Percentiles rank a stretch among this genome's conserved stretches.
These are phyloP conservation scores for Zaprionus ornatus DNA, from an alignment of 1,140 invertebrate genomes.

Conservation along the genomic window DNA sequence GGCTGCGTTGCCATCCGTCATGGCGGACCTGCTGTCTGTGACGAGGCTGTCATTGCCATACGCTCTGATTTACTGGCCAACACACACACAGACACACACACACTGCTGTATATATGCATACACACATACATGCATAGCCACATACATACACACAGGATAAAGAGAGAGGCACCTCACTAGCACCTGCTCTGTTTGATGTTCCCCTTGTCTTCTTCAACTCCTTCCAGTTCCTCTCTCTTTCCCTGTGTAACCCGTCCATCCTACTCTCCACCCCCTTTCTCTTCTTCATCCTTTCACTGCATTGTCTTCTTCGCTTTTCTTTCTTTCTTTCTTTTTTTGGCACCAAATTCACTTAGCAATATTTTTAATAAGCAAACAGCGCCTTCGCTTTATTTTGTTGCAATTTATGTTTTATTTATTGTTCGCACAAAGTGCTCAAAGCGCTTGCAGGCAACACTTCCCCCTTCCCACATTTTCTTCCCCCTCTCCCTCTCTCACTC, in stretches of 20 bases:
- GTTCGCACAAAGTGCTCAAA: conserved; percentile 60
- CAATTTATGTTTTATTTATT: conserved; percentile 65
- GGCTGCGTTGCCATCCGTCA: conserved; percentile 61
- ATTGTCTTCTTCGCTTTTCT: no score
- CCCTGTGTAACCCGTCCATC: neutral
- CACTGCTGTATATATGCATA: neutral
- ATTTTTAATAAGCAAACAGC: conserved; percentile 62
- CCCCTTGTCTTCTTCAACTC: neutral
- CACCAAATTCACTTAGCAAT: conserved; percentile 57
- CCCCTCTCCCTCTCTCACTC: neutral
- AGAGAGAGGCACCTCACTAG: neutral
- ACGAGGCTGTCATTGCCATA: conserved; percentile 76
- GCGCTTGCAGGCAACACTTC: conserved; percentile 44
- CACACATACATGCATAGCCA: neutral
- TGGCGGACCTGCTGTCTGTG: conserved; percentile 69
- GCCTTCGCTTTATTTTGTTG: conserved; percentile 36
- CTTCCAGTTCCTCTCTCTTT: neutral
- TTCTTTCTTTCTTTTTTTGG: conserved; percentile 3
- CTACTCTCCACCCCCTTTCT: neutral
- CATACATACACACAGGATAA: conserved; percentile 6
- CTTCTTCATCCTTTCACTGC: neutral
- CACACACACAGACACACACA: conserved; percentile 28
- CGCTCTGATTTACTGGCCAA: conserved; percentile 74
- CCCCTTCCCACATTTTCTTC: neutral
- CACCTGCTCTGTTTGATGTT: conserved; percentile 1